Evolutionary conservation across 2,797 vertebrate species (phyloP).

Genomic region (Clarias fuscus): DNA sequence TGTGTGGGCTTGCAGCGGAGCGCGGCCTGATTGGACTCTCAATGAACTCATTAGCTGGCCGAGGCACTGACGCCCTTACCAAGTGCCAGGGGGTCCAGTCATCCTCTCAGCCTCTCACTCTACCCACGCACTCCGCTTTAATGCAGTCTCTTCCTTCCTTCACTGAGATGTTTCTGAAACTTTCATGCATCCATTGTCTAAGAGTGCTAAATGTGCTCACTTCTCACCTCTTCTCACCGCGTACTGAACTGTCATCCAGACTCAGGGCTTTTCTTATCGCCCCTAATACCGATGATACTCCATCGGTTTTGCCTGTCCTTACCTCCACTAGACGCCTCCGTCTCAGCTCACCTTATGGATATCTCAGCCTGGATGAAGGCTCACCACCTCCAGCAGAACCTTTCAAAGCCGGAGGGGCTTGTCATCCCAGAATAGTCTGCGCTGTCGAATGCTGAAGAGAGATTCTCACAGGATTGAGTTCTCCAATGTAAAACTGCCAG

Average conservation of each 20-base stretch:
- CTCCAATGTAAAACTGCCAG: neutral
- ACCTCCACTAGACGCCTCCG: neutral
- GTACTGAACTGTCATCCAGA: neutral
- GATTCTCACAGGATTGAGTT: neutral
- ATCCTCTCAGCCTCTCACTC: conserved; percentile 21
- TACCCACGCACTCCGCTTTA: conserved; percentile 25
- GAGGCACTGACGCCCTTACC: conserved; percentile 22
- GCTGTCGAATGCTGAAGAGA: neutral
- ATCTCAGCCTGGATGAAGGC: neutral
- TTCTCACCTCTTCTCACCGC: neutral
- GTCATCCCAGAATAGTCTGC: conserved; percentile 1
- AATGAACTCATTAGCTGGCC: conserved; percentile 44
- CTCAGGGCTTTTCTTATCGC: neutral
- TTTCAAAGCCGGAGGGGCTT: neutral
- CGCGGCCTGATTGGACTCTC: conserved; percentile 19
- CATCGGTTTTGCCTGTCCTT: conserved; percentile 4
- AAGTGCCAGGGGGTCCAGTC: conserved; percentile 29
- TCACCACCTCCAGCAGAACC: conserved; percentile 2
- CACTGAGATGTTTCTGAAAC: neutral
- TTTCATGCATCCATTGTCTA: too few species aligned
- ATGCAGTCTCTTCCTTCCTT: neutral
- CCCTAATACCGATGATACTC: neutral
- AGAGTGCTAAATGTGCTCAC: neutral
- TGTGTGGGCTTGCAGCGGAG: conserved; percentile 18
- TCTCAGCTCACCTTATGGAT: neutral